Conservation (phyloP, 2,888 invertebrate genomes). For the Anticlea derivata region DNA sequence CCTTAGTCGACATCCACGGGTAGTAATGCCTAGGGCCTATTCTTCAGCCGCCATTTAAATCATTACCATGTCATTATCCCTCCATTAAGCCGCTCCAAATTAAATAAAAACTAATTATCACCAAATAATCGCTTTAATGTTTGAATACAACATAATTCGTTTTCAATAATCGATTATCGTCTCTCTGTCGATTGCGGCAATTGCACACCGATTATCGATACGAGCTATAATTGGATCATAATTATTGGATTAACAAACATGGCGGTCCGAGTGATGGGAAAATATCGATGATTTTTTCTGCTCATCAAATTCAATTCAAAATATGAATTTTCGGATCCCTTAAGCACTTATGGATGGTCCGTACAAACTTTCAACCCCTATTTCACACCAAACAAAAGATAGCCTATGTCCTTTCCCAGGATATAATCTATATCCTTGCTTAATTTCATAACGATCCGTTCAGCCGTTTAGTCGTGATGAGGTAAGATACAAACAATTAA, state of each 20-base stretch:
- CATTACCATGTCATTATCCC: neutral
- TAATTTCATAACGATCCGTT: too few species aligned
- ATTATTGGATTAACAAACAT: slow-evolving; percentile 42
- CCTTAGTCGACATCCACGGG: too few species aligned
- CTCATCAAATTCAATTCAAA: too few species aligned
- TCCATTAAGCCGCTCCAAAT: slow-evolving; percentile 13
- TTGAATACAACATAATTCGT: slow-evolving; percentile 17
- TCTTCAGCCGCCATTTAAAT: neutral
- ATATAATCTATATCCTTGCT: too few species aligned
- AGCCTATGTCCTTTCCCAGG: too few species aligned
- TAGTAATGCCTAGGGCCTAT: too few species aligned
- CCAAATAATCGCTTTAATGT: slow-evolving; percentile 22
- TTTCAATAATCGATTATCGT: slow-evolving; percentile 29
- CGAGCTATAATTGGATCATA: slow-evolving; percentile 34
- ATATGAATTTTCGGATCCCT: too few species aligned
- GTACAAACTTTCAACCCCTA: too few species aligned
- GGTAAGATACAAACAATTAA: too few species aligned
- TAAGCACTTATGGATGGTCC: too few species aligned
- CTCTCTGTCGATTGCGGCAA: slow-evolving; percentile 32
- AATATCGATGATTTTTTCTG: slow-evolving; percentile 20
- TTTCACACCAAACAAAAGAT: too few species aligned
- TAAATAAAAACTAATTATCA: slow-evolving; percentile 23
- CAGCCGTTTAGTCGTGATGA: too few species aligned
- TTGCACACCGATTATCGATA: slow-evolving; percentile 26
- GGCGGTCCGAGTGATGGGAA: slow-evolving; percentile 33